A percentile compares a stretch with the other conserved stretches of the same genome.
These are phyloP conservation scores for Cryptocephalus moraei DNA, from an alignment of 2,888 invertebrate genomes.

Conservation along the genomic window DNA sequence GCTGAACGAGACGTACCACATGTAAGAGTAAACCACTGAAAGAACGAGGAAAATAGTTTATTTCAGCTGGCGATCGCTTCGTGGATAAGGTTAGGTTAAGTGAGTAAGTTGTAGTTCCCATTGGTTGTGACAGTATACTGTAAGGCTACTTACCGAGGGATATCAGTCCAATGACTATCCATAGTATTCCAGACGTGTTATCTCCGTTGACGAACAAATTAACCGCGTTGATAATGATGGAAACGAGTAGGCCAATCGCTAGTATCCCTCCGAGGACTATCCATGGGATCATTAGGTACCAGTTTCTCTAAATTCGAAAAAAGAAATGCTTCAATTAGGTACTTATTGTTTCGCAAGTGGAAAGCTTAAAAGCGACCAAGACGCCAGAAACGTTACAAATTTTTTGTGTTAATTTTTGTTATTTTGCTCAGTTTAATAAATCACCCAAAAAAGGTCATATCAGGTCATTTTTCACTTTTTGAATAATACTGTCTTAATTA, in stretches of 20 bases:
- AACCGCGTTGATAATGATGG: constrained; percentile 68
- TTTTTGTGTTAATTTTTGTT: too few species aligned
- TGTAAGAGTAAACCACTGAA: constrained; percentile 67
- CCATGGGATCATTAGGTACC: constrained; percentile 77
- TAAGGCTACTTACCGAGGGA: constrained; percentile 45
- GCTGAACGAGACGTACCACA: constrained; percentile 78
- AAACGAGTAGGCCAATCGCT: constrained; percentile 65
- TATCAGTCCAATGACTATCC: constrained; percentile 52
- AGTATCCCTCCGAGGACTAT: constrained; percentile 72
- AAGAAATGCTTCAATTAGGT: neutral
- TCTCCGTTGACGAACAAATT: constrained; percentile 57
- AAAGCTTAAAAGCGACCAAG: too few species aligned
- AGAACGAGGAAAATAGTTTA: constrained; percentile 18
- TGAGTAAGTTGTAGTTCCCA: too few species aligned
- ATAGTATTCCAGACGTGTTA: constrained; percentile 45
- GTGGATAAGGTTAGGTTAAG: too few species aligned
- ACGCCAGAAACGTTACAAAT: too few species aligned
- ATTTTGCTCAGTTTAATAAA: too few species aligned
- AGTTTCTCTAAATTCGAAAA: constrained; percentile 55
- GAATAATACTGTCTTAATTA: too few species aligned
- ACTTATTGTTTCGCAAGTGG: neutral
- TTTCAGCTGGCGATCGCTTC: too few species aligned
- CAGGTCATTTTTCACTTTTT: too few species aligned
- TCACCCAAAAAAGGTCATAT: too few species aligned
- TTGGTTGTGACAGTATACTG: too few species aligned